phyloP scores from a whole-genome alignment of 2,888 invertebrate species.

The Syritta pipiens region DNA sequence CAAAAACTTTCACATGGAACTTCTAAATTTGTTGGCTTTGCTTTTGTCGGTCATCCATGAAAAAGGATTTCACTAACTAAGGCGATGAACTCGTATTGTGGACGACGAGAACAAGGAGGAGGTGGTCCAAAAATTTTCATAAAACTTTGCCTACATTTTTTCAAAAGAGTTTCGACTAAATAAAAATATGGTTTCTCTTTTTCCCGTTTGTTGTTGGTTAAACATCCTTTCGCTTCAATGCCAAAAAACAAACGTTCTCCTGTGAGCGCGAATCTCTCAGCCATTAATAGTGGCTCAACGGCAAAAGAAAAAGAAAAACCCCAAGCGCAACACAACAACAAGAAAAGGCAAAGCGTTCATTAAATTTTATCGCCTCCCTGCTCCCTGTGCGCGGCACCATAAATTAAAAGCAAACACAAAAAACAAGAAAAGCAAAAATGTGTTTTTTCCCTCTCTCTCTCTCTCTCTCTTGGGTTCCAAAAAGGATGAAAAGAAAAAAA shows the following conservation, averaged over 20 bases:
- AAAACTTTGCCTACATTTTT: too few relatives aligned
- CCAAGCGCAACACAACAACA: too few relatives aligned
- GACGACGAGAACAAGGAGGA: too few relatives aligned
- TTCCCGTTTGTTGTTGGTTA: background rate
- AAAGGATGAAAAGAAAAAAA: background rate
- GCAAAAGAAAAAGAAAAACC: background rate
- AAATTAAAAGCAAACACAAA: conserved; percentile 25
- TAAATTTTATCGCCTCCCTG: conserved; percentile 51
- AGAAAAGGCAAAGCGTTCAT: conserved; percentile 30
- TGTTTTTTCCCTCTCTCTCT: background rate
- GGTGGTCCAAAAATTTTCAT: too few relatives aligned
- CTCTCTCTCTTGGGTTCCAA: too few relatives aligned
- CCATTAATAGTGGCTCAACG: background rate
- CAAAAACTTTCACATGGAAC: too few relatives aligned
- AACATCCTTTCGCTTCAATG: background rate
- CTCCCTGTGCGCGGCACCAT: conserved; percentile 20
- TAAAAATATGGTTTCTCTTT: too few relatives aligned
- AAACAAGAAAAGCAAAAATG: conserved; percentile 7
- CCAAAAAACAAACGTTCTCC: conserved; percentile 13
- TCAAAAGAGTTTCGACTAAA: too few relatives aligned
- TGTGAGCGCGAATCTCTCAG: background rate
- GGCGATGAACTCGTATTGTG: too few relatives aligned
- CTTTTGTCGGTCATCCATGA: too few relatives aligned
- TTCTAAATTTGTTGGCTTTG: too few relatives aligned
- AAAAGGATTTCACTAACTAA: too few relatives aligned